These are phyloP conservation scores for Branchellion lobata DNA, from an alignment of 2,888 invertebrate genomes.

Conservation along the genomic window DNA sequence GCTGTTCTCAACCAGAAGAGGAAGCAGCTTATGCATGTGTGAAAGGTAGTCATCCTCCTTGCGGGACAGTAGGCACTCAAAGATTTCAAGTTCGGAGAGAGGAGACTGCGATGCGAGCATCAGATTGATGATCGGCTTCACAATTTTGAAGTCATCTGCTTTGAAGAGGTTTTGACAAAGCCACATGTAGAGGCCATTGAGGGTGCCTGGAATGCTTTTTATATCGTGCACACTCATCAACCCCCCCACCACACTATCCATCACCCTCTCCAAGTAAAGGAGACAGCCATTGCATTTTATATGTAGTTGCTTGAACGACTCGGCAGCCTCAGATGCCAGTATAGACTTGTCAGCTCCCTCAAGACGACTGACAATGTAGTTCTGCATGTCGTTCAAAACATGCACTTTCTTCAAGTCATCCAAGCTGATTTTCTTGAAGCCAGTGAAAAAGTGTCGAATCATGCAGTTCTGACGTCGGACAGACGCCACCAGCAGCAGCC, in stretches of 20 bases:
- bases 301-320: constrained; percentile 87
- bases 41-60: constrained; percentile 64
- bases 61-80: constrained; percentile 77
- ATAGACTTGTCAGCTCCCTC: constrained; percentile 84
- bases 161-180: constrained; percentile 88
- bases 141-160: constrained; percentile 79
- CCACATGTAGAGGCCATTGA: constrained; percentile 92
- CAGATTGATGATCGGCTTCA: constrained; percentile 73
- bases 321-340: constrained; percentile 85
- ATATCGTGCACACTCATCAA: constrained; percentile 86
- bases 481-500: constrained; percentile 86
- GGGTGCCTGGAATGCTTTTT: constrained; percentile 87
- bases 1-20: constrained; percentile 73
- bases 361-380: constrained; percentile 81
- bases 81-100: constrained; percentile 74
- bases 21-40: constrained; percentile 56
- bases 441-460: constrained; percentile 70
- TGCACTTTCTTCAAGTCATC: constrained; percentile 80
- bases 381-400: constrained; percentile 90
- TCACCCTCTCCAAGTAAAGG: constrained; percentile 62
- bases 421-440: constrained; percentile 84
- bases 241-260: constrained; percentile 85
- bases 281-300: constrained; percentile 86
- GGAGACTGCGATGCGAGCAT: constrained; percentile 83
- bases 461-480: constrained; percentile 76